These are phyloP conservation scores for Caenorhabditis inopinata DNA, from an alignment of 1,140 invertebrate species.

Conservation along the genomic window DNA sequence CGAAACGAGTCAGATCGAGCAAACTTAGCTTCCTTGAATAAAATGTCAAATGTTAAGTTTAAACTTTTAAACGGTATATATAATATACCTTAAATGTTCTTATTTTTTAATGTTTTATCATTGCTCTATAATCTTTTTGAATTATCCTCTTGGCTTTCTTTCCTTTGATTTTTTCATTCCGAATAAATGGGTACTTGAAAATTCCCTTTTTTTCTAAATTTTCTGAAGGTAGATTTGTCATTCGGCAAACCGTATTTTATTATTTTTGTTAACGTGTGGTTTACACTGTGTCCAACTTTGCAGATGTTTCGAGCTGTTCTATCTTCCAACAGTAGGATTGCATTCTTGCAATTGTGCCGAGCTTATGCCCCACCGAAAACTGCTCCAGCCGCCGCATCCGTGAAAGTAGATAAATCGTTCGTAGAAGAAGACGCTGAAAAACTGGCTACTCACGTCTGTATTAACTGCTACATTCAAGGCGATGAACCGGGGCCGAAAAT, in stretches of 20 bases:
- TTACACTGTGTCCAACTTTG: background rate
- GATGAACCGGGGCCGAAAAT: slow-evolving; percentile 51
- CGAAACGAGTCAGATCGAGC: slow-evolving; percentile 11
- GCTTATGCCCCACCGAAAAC: slow-evolving; percentile 15
- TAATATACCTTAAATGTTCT: too few species aligned
- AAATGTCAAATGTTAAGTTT: background rate
- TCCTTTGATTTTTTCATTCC: too few species aligned
- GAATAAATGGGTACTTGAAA: too few species aligned
- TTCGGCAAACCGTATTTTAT: too few species aligned
- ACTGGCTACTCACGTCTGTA: slow-evolving; percentile 45
- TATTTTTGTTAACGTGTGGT: too few species aligned
- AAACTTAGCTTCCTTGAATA: slow-evolving; percentile 10
- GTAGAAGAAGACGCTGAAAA: slow-evolving; percentile 47
- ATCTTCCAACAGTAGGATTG: too few species aligned
- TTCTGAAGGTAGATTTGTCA: too few species aligned
- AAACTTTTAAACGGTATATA: too few species aligned
- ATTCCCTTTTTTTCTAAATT: too few species aligned
- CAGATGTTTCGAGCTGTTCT: background rate
- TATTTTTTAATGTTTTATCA: too few species aligned
- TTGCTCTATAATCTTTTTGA: too few species aligned
- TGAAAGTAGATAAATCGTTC: slow-evolving; percentile 50
- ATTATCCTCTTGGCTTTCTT: too few species aligned
- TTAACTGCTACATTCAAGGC: slow-evolving; percentile 48
- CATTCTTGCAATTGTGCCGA: background rate
- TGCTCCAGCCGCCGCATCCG: slow-evolving; percentile 33